Base-by-base conservation (phyloP, 2,888 invertebrate species). In the Campoplex nolae region DNA sequence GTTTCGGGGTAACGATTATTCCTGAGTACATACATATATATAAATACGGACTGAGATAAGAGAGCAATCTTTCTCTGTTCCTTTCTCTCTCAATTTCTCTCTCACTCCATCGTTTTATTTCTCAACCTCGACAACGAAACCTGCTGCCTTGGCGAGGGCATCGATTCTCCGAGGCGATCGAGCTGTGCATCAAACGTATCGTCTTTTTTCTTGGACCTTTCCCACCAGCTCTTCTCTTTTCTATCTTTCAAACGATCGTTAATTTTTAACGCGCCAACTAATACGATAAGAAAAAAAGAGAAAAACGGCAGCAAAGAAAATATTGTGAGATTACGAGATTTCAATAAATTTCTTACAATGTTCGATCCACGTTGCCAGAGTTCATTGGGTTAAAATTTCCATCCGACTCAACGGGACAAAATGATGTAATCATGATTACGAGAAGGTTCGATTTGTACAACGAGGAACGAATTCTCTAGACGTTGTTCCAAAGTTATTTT, bases 1-100 rank as follows among this genome's bases (percentile, higher is more conserved):
- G 58, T 67, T 78, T 81, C 70, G 74, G 45, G 45, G 73, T 75
- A 71, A 73, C 81, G 86, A 87, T 87, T 87, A 84, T 84, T 81
- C 70, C 73, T 84, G 38, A 23, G 23, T 23, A 65, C 38, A 74
- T 81, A 73, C 62, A 42, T 74, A 81, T 51, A 78, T 81, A 76
- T 71, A 45, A 13, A 48, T 74, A 83, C 81, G 56, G 42, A 56
- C 70, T 77, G 81, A 78, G 86, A 87, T 87, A 87, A 87, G 81
- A 68, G 84, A 84, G 62, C 78, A 82, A 84, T 84, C 81, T 86
- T 56, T 11, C 16, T 38, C 18, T 38, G 18, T 51, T 23, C 6
- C 38, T 2, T 28, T 28, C 11, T 45, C 13, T 51, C 35, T 68
- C n/a, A 38, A 42, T 42, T 16, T 38, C n/a, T 38, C 8, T 9